These are phyloP conservation scores for Triplophysa siluroides DNA, from an alignment of 2,113 vertebrate genomes.

Conservation along the genomic window DNA sequence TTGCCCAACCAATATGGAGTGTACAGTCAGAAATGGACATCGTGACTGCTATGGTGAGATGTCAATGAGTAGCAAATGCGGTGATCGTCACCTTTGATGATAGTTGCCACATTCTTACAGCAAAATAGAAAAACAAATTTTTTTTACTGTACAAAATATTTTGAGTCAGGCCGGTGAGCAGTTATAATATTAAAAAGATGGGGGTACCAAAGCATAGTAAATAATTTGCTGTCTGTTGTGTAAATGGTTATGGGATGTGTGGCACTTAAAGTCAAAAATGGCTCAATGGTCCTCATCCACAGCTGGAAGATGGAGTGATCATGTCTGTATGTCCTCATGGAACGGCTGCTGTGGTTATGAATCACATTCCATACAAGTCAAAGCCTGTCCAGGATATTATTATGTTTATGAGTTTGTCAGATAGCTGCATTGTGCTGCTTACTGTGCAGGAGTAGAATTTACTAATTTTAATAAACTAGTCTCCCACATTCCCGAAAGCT, in stretches of 20 bases:
- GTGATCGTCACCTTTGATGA: constrained; percentile 73
- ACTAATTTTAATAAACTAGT: too few species aligned
- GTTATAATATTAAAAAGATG: too few species aligned
- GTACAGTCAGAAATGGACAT: constrained; percentile 56
- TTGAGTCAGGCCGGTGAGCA: too few species aligned
- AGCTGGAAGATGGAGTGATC: constrained; percentile 21
- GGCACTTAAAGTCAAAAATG: neutral
- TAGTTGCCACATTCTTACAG: too few species aligned
- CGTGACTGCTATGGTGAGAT: constrained; percentile 58
- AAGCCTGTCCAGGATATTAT: constrained; percentile 17
- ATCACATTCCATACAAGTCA: neutral
- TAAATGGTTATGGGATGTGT: neutral
- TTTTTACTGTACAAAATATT: too few species aligned
- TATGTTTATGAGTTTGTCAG: constrained; percentile 7
- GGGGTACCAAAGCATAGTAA: too few species aligned
- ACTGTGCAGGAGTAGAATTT: neutral
- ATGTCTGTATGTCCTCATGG: neutral
- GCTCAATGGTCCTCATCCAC: neutral
- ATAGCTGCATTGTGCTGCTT: neutral
- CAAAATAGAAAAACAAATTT: too few species aligned
- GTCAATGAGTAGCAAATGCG: constrained; percentile 68
- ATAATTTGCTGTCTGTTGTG: too few species aligned
- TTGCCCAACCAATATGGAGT: constrained; percentile 63
- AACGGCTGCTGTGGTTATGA: neutral
- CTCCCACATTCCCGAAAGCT: too few species aligned